Evolutionary conservation across 2,113 vertebrate genomes (phyloP), one percentile per base, ranked within the genome.

Genomic region (Leuciscus idus): DNA sequence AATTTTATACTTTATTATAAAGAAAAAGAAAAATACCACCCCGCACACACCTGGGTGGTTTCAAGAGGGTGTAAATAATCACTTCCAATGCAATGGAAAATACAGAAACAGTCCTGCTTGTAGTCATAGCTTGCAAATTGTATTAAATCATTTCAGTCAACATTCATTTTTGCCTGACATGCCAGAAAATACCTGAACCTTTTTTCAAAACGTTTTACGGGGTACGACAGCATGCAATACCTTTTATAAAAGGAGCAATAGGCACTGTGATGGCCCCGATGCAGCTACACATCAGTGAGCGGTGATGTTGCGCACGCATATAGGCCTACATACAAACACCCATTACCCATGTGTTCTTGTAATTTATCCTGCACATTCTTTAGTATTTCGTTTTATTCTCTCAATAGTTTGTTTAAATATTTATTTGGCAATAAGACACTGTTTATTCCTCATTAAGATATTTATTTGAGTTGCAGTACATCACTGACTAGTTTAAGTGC

Each of bases 161-260:
- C 5, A 23, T 46, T 13, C 11, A 48, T 74, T 73, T 73, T 75
- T 15, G 12, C 43, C 48, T 48, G 72, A 46, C 6, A 48, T 74
- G 2, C n/a, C 39, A 48, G 72, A 48, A 75, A 28, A 75, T n/a
- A 17, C 15, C 15, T 52, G 50, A 52, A 52, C 15, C 13, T 52
- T 43, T 43, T 43, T 43, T 52, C 50, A 52, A 52, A 52, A 13
- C 5, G 39, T 74, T 74, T 74, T 12, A 21, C 4, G 12, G 13
- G 43, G 6, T 17, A 48, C 6, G 12, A 75, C 12, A 73, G 73
- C 43, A 46, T 50, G 6, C 73, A 26, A 26, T 6, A 75, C 6
- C 5, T 59, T 72, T 84, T 84, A 21, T 11, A n/a, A 85, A 89
- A 90, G 88, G 81, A 88, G 26, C 23, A 66, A 57, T 81, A 28